Evolutionary conservation across 2,113 vertebrate genomes (phyloP), one percentile per base, ranked within the genome.

Genomic region (Antigone vipio): DNA sequence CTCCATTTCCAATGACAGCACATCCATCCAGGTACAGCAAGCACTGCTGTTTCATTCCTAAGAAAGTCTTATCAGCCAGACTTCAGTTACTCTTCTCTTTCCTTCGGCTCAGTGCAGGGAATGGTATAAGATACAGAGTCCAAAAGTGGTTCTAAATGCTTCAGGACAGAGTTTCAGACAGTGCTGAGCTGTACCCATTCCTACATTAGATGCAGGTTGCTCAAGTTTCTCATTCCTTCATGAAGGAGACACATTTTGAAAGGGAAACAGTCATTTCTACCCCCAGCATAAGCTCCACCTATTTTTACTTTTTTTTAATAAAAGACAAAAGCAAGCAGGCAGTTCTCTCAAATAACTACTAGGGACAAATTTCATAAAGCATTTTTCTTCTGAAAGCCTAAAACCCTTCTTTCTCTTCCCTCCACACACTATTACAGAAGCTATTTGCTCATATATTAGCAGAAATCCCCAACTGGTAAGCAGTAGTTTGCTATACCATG

Each of bases 231-330:
- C 47, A 42, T 44, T 71, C 24, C 23, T 52, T 47, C 38, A n/a
- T 26, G 29, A 85, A 40, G 9, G 12, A 52, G 9, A 49, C 24
- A 82, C 4, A 3, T 27, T 73, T 64, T 29, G 9, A 73, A 78
- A 89, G 3, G 3, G 4, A 79, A 88, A 30, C 26, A 83, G 6
- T 35, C 4, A 63, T n/a, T 67, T 19, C 64, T 12, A 74, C 1
- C 0, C 18, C 12, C 19, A 74, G 1, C 29, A 30, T 19, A 56
- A 68, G 6, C 22, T 74, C 64, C 29, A 60, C 3, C 0, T 17
- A 1, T 23, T n/a, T 23, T 18, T 3, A 38, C 14, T 3, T 9
- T 17, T 5, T 32, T 45, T 45, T 38, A 35, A 27, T 14, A 1
- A 3, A 40, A 68, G 0, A 58, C 3, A 2, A 75, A 76, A 84